Conservation (phyloP, 2,888 invertebrate species). For the Drosophila heteroneura region DNA sequence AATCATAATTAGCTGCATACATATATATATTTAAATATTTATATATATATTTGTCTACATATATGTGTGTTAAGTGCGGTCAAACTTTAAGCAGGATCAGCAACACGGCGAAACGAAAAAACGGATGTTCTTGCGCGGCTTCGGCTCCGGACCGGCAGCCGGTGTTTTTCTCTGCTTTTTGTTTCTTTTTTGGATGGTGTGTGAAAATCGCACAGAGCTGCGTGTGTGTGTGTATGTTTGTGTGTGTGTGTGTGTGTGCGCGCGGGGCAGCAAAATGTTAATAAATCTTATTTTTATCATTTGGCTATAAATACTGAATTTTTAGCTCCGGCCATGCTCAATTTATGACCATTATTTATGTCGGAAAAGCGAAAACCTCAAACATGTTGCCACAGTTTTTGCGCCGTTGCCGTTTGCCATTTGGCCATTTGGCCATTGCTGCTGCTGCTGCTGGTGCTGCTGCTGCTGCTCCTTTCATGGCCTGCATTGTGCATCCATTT, state of each 20-base stretch:
- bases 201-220: constrained; percentile 51
- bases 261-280: constrained; percentile 83
- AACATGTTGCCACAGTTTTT: constrained; percentile 81
- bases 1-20: not conserved
- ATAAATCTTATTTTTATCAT: constrained; percentile 86
- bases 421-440: constrained; percentile 4
- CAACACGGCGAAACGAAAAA: constrained; percentile 60
- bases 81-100: constrained; percentile 63
- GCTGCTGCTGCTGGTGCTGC: constrained; percentile 16
- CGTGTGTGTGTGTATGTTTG: constrained; percentile 31
- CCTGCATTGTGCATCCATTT: constrained; percentile 78
- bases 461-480: constrained; percentile 28
- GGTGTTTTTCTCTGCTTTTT: constrained; percentile 36
- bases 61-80: not conserved
- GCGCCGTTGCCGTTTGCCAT: constrained; percentile 19
- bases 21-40: not conserved
- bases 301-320: constrained; percentile 86
- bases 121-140: constrained; percentile 72
- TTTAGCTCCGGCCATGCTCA: constrained; percentile 85
- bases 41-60: not conserved
- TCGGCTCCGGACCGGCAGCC: constrained; percentile 51
- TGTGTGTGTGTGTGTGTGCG: constrained; percentile 44
- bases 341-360: constrained; percentile 86
- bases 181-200: constrained; percentile 42
- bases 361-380: constrained; percentile 83